Evolutionary conservation across 2,113 vertebrate species (phyloP), one percentile per base, ranked within the genome.

Genomic region (Tinamus guttatus): DNA sequence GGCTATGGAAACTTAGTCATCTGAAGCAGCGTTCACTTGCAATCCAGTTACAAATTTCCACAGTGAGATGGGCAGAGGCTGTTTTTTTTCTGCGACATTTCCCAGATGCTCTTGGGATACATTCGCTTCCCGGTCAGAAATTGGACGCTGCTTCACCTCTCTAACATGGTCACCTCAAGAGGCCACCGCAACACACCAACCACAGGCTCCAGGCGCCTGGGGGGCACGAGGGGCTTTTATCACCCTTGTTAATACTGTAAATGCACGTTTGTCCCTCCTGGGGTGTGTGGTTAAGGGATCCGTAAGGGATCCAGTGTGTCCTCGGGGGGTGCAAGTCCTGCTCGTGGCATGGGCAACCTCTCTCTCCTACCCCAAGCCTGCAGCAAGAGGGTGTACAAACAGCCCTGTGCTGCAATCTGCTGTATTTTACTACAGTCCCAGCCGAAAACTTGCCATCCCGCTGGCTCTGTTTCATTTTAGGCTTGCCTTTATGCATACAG

Each of bases 201-300:
- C 36, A 22, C 0, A 1, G 75, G 67, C 36, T 40, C n/a, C 30
- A 7, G 14, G 12, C 19, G 32, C 4, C 32, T 24, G 79, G 16
- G 24, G 82, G 7, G 11, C 65, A 77, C 43, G 47, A 10, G 8
- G 41, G 6, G 0, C 20, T 34, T 13, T n/a, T 1, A 40, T 79
- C 38, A 43, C 9, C 6, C 0, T 0, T 32, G 5, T 45, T 67
- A 25, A 36, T 54, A 13, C 41, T 64, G 36, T 19, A 76, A 28
- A 12, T 10, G 38, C 32, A 92, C 58, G 58, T 73, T 25, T 76
- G 28, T 9, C 18, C 73, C 28, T 68, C 78, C 49, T 22, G 49
- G 49, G 21, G 49, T 24, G 21, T 11, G 16, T 12, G 21, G 49
- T 49, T 49, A 24, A 22, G 49, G 10, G 49, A 49, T 49, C 49